Base-by-base conservation (phyloP, 2,888 invertebrate genomes). In the Ormyrus labotus region DNA sequence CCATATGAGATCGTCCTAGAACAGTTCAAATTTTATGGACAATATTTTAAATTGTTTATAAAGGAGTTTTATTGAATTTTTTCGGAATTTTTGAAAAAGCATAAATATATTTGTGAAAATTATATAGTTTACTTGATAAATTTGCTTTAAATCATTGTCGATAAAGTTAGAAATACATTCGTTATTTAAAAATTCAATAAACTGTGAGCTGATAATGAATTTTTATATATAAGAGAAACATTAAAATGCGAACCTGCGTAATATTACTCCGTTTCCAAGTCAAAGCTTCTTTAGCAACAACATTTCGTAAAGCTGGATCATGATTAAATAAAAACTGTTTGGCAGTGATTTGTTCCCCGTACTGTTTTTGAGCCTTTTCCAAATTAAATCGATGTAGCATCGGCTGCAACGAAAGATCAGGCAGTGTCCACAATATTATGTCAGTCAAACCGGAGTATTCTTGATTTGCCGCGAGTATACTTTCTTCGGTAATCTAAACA, bases 251-350 rank as follows among this genome's bases (percentile, higher is more conserved):
- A 55, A 92, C 93, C 91, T 93, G 92, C 53, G 91, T 91, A 60
- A 91, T 87, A 78, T 92, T 92, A 45, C 94, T 94, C 87, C 94
- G 93, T 85, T 94, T 93, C 93, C 96, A 96, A 85, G 96, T 96
- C 64, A 97, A 90, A 1, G 96, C 96, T 91, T 97, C 96, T 90
- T 96, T 97, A 73, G 96, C 96, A 72, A 97, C 96, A 10, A 97
- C 96, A 84, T 94, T 94, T 86, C 95, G 93, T 74, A 97, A 91
- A 6, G 96, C 95, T 48, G 96, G 95, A 89, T 97, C 96, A 11
- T 89, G 87, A 74, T 86, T 89, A 78, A 90, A 89, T 83, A 90
- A 86, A 87, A 90, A 90, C 84, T 90, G 89, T 88, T 90, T 90
- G 87, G 91, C 90, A 87, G 90, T 88, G 61, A 88, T 84, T 87